A percentile compares a stretch with the other conserved stretches of the same genome.
Evolutionary conservation across 2,113 vertebrate genomes (phyloP).

Genomic region (Phrynocephalus versicolor): DNA sequence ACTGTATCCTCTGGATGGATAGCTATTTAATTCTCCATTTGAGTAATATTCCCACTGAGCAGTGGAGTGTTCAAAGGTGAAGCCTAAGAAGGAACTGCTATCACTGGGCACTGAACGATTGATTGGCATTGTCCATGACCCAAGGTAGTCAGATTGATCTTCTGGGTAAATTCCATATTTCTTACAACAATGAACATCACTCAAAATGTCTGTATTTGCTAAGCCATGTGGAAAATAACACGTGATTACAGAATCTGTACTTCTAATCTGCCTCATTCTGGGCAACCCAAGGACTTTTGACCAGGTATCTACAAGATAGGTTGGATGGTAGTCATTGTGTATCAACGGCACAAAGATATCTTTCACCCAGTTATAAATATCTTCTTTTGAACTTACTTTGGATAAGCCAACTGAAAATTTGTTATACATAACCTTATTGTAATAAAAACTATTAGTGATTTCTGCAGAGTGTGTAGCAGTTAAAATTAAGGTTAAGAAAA

Average conservation of each 20-base stretch:
- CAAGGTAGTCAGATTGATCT: conserved; percentile 51
- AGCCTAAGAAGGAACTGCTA: conserved; percentile 37
- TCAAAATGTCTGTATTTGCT: neutral
- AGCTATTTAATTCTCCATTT: conserved; percentile 51
- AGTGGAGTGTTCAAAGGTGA: conserved; percentile 50
- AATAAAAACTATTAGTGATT: conserved; percentile 41
- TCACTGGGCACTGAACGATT: neutral
- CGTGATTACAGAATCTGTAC: neutral
- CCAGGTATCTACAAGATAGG: conserved; percentile 42
- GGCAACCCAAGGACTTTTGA: conserved; percentile 72
- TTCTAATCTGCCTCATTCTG: conserved; percentile 69
- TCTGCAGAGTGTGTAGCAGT: neutral
- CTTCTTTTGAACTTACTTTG: neutral
- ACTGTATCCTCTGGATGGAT: conserved; percentile 62
- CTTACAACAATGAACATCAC: conserved; percentile 54
- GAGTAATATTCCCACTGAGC: conserved; percentile 53
- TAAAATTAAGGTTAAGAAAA: conserved; percentile 60
- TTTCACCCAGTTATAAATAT: conserved; percentile 60
- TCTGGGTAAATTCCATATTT: conserved; percentile 40
- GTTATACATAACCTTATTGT: conserved; percentile 35
- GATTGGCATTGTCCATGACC: conserved; percentile 43
- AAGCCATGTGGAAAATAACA: conserved; percentile 44
- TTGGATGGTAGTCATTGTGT: conserved; percentile 56
- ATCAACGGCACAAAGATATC: conserved; percentile 55
- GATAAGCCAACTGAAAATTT: conserved; percentile 54